Conservation (phyloP, 2,797 vertebrate species). For the Psittacula derbiana region DNA sequence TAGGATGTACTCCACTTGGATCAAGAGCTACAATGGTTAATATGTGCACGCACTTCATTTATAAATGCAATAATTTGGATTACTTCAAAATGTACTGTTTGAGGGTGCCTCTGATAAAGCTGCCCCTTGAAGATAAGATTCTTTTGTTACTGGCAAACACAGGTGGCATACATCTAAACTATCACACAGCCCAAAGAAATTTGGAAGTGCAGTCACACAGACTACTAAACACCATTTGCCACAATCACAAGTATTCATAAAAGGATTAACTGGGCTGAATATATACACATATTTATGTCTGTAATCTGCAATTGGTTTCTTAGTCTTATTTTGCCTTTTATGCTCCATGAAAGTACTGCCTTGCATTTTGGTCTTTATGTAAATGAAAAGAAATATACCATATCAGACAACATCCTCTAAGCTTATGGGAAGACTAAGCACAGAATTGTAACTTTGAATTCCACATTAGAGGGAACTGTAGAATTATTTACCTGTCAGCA, state of each 20-base stretch:
- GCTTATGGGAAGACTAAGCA: background rate
- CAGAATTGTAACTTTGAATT: background rate
- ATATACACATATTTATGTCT: background rate
- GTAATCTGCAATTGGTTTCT: background rate
- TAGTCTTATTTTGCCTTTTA: background rate
- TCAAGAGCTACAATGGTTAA: background rate
- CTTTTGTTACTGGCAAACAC: background rate
- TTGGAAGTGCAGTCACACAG: background rate
- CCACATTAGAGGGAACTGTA: background rate
- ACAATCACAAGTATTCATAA: background rate
- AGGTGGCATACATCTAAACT: background rate
- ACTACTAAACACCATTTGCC: background rate
- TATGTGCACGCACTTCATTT: background rate
- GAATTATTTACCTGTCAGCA: constrained; percentile 22
- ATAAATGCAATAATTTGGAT: background rate
- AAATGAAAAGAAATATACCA: background rate
- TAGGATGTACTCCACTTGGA: constrained; percentile 4
- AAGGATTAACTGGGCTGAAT: background rate
- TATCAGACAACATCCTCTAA: background rate
- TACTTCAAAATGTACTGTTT: background rate
- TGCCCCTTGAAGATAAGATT: background rate
- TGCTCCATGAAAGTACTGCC: background rate
- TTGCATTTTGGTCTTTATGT: background rate
- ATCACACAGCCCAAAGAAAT: background rate
- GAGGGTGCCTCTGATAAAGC: background rate